phyloP scores from a whole-genome alignment of 1,140 invertebrate species.

The Helicoverpa zea region DNA sequence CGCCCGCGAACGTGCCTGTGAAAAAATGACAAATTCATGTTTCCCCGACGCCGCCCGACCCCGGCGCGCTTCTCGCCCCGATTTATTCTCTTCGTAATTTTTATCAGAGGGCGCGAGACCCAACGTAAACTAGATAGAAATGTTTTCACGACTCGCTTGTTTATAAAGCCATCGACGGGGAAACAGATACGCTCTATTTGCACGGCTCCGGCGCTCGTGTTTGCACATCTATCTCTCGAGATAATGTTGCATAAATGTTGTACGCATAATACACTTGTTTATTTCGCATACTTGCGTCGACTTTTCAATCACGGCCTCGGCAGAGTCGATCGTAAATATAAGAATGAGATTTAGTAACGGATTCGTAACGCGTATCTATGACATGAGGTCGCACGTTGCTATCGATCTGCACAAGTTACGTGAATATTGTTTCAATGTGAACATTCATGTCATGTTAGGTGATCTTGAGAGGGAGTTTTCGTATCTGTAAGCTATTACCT shows the following conservation, averaged over 20 bases:
- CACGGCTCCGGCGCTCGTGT: slow-evolving; percentile 69
- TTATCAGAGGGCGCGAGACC: slow-evolving; percentile 79
- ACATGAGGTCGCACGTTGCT: slow-evolving; percentile 66
- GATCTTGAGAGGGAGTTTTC: slow-evolving; percentile 66
- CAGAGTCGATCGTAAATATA: slow-evolving; percentile 50
- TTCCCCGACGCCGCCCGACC: slow-evolving; percentile 60
- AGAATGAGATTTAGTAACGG: slow-evolving; percentile 59
- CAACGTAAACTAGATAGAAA: slow-evolving; percentile 80
- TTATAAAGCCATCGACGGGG: slow-evolving; percentile 83
- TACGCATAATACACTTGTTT: slow-evolving; percentile 73
- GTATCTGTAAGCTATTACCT: slow-evolving; percentile 77
- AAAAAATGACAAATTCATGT: slow-evolving; percentile 86
- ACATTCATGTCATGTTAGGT: slow-evolving; percentile 75
- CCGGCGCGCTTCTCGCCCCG: slow-evolving; percentile 62
- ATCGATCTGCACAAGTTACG: slow-evolving; percentile 72
- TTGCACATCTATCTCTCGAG: slow-evolving; percentile 76
- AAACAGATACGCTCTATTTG: slow-evolving; percentile 83
- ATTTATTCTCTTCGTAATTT: slow-evolving; percentile 83
- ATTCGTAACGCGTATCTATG: slow-evolving; percentile 68
- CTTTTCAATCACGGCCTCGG: slow-evolving; percentile 64
- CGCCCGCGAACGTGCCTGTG: slow-evolving; percentile 80
- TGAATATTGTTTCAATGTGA: slow-evolving; percentile 80
- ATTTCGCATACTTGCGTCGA: slow-evolving; percentile 64
- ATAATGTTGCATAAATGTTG: slow-evolving; percentile 81
- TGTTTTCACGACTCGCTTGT: slow-evolving; percentile 82